Conservation (phyloP, 2,797 vertebrate species). For the Cryptoprocta ferox region DNA sequence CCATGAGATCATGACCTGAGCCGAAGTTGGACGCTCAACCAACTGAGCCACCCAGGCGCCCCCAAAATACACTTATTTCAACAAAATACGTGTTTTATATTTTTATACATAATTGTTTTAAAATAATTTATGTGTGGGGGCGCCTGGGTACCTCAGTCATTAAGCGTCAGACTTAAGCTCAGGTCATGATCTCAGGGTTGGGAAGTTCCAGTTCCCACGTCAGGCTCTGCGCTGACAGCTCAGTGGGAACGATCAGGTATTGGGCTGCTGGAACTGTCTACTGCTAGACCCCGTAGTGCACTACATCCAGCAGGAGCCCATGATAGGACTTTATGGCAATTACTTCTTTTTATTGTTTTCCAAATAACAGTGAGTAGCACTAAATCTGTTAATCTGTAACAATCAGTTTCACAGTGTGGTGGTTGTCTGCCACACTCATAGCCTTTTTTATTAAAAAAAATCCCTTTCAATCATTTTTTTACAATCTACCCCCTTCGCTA, state of each 20-base stretch:
- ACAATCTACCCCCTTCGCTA: not conserved
- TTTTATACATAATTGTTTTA: constrained; percentile 1
- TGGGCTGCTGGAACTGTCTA: not conserved
- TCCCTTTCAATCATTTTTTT: not conserved
- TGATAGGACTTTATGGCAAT: not conserved
- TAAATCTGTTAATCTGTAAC: not conserved
- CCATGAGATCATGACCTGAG: too few relatives aligned
- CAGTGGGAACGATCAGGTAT: not conserved
- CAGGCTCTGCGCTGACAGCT: too few relatives aligned
- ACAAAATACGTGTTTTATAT: not conserved
- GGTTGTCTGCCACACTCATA: not conserved
- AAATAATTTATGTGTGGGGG: not conserved
- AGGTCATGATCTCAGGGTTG: too few relatives aligned
- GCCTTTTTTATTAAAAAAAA: not conserved
- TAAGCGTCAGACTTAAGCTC: too few relatives aligned
- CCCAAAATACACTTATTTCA: constrained; percentile 8
- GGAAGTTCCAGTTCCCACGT: too few relatives aligned
- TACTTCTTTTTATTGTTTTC: not conserved
- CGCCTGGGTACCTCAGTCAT: too few relatives aligned
- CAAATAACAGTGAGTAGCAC: not conserved
- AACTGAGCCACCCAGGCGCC: too few relatives aligned
- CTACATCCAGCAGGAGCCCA: not conserved
- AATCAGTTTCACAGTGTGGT: not conserved
- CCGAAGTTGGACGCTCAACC: too few relatives aligned
- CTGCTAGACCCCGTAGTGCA: not conserved